Conservation (phyloP, 2,113 vertebrate species). For the Harpagus bidentatus region DNA sequence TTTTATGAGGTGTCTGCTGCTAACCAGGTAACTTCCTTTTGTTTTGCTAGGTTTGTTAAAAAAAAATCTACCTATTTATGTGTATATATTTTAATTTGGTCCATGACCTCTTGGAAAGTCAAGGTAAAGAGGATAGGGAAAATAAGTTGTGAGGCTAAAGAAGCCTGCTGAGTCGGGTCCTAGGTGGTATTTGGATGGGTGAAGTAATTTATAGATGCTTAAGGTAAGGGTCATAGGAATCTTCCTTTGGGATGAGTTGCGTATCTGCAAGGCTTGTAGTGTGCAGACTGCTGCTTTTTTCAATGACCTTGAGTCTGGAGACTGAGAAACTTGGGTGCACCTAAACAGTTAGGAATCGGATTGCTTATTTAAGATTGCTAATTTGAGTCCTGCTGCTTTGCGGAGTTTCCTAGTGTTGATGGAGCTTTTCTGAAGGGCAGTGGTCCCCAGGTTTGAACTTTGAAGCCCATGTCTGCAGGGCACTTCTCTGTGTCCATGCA, state of each 20-base stretch:
- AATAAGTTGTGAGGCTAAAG: not conserved
- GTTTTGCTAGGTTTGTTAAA: not conserved
- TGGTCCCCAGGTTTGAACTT: not conserved
- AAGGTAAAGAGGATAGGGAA: not conserved
- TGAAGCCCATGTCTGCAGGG: not conserved
- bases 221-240: not conserved
- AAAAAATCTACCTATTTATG: not conserved
- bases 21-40: not conserved
- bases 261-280: not conserved
- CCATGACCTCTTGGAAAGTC: not conserved
- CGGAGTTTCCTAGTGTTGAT: not conserved
- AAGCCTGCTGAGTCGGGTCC: not conserved
- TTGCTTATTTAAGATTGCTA: not conserved
- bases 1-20: not conserved
- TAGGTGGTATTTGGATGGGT: not conserved
- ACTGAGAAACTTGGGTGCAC: not conserved
- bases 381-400: not conserved
- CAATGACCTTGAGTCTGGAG: constrained; percentile 25
- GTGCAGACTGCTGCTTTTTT: not conserved
- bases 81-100: not conserved
- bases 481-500: fast-evolving
- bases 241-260: not conserved
- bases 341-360: not conserved
- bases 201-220: not conserved
- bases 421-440: not conserved